phyloP scores from a whole-genome alignment of 2,113 vertebrate species.

The Panthera leo region DNA sequence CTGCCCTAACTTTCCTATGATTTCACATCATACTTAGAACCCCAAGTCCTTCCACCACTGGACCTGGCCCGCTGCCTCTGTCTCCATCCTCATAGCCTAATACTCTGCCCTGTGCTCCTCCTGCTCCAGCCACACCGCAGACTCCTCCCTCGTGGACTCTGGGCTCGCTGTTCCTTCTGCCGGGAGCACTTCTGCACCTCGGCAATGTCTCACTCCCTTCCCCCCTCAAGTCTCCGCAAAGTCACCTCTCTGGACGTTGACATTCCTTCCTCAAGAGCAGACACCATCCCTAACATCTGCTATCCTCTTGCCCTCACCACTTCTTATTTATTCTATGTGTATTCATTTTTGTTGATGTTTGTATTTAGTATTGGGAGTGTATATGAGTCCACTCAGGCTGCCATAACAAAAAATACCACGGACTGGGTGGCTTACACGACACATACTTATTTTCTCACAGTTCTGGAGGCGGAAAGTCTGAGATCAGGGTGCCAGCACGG shows the following conservation, averaged over 20 bases:
- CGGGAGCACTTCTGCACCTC: neutral
- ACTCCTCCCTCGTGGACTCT: neutral
- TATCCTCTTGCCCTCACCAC: neutral
- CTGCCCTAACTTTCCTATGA: neutral
- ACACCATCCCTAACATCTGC: neutral
- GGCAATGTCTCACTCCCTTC: accelerated
- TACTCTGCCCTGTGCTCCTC: neutral
- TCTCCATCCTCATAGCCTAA: neutral
- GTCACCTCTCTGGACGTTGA: neutral
- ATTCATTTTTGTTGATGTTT: neutral
- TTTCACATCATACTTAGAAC: neutral
- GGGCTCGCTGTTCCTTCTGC: neutral
- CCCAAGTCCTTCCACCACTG: too few species aligned
- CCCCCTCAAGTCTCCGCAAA: neutral
- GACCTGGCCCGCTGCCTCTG: neutral
- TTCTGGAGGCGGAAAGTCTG: neutral
- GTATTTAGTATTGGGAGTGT: neutral
- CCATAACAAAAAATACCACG: neutral
- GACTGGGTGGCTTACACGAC: neutral
- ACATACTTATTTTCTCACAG: neutral
- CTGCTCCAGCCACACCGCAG: too few species aligned
- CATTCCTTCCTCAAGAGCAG: neutral
- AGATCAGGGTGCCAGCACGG: neutral
- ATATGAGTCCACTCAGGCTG: neutral
- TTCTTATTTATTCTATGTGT: neutral